A percentile compares a stretch with the other conserved stretches of the same genome.
phyloP scores from a whole-genome alignment of 64 coral and sea anemone genomes.

The Cladopsammia gracilis region DNA sequence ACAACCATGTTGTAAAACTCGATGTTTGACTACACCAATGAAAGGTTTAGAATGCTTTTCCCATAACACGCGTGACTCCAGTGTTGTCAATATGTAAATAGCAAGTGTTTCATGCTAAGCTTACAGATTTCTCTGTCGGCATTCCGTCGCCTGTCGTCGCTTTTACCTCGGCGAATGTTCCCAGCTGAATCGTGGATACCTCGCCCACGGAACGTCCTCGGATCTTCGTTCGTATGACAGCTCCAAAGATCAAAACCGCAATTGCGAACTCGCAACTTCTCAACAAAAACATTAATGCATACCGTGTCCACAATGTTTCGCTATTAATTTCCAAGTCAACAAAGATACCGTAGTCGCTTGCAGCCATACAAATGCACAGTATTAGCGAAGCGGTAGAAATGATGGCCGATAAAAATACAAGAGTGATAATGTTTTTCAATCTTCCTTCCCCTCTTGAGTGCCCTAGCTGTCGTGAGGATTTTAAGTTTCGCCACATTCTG shows the following conservation, averaged over 20 bases:
- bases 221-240: neutral
- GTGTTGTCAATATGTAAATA: too few relatives aligned
- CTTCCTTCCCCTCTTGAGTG: neutral
- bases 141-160: neutral
- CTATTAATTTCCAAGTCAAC: neutral
- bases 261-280: neutral
- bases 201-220: neutral
- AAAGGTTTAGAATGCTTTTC: too few relatives aligned
- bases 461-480: neutral
- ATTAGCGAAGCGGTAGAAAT: conserved; percentile 3
- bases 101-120: too few relatives aligned
- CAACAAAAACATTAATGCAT: neutral
- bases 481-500: conserved; percentile 11
- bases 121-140: neutral
- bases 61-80: too few relatives aligned
- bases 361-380: neutral
- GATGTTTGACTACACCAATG: too few relatives aligned
- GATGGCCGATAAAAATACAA: neutral
- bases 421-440: neutral
- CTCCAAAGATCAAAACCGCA: neutral
- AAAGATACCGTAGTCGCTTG: neutral
- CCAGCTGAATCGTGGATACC: neutral
- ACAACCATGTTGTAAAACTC: too few relatives aligned
- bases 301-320: neutral
- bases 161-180: neutral